Evolutionary conservation across 2,113 vertebrate species (phyloP), one percentile per base, ranked within the genome.

Genomic region (Grantiella picta): DNA sequence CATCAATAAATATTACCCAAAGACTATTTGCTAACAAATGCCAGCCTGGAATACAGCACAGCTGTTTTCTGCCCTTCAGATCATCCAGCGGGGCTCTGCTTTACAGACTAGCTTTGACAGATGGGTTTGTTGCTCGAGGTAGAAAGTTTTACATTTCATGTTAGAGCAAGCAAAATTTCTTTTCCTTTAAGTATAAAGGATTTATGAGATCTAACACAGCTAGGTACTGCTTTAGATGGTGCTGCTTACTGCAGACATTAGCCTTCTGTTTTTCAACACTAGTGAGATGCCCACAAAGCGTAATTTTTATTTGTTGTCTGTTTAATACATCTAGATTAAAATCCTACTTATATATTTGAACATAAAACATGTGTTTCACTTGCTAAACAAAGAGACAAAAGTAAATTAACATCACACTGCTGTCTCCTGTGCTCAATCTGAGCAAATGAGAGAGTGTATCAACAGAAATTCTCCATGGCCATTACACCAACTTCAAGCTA

Each of bases 101-200:
- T 86, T 90, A 72, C 80, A 60, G 36, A 87, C 42, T 56, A 63
- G 54, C 77, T 92, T 87, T 95, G 89, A 93, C 93, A 95, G 88
- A 97, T 90, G 91, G 76, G 64, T 71, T 94, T 78, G 72, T 90
- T 92, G 88, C 90, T 94, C 2, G 15, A 93, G 88, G 90, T 95
- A 85, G 52, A 78, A 92, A 96, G 86, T 95, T 95, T 79, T 75
- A 71, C 82, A 89, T 95, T 94, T 94, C 95, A 93, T 79, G 89
- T 96, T 94, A 89, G 53, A 92, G 76, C 76, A 93, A 83, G 76
- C 45, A 78, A 80, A 69, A 93, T 89, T 90, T 93, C 36, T 89
- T 75, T 44, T 88, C 85, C 93, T 94, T 83, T 83, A 95, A 95
- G 83, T 84, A 94, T 78, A 94, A 96, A 93, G 92, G 89, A 93